Evolutionary conservation across 2,113 vertebrate genomes (phyloP), one percentile per base, ranked within the genome.

Genomic region (Phoenicopterus ruber): DNA sequence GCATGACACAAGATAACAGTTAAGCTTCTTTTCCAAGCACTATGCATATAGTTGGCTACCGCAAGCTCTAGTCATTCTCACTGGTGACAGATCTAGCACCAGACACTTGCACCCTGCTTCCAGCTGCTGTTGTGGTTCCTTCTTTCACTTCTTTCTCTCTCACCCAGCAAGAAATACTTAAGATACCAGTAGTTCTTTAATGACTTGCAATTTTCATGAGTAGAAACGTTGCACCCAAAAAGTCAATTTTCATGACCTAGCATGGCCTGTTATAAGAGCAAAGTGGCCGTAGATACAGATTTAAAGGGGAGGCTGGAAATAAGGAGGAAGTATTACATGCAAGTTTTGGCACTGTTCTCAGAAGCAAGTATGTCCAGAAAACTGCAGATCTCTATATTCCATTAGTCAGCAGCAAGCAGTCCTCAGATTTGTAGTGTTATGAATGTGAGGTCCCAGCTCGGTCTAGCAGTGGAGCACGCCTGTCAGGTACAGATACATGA

Each of bases 401-500:
- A 0, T 17, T 26, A 66, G 26, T 9, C n/a, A 73, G 49, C 29
- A 73, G 29, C 20, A 80, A 44, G n/a, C 31, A 58, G n/a, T n/a
- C 5, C 59, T 44, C 31, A 15, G 7, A 10, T 36, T 9, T 58
- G 34, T 5, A 1, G 58, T 4, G 7, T 34, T 36, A 5, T 2
- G 22, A 31, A 20, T 8, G 19, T 3, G 57, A 46, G 38, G 44
- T 22, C 18, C 2, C 15, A 49, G 40, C 34, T 46, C 29, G 67
- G 13, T 63, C 71, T 26, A 18, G 40, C 49, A 17, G 70, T 13
- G 26, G 34, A 44, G 16, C 2, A 8, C 0, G 0, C 24, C 29
- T 28, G 21, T 31, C 13, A 4, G 1, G 4, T 16, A 7, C 20
- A 11, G 17, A 8, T 14, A 16, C 0, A 0, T 1, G 32, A 4